phyloP scores from a whole-genome alignment of 1,140 invertebrate genomes.

The Drosophila fuyamai region DNA sequence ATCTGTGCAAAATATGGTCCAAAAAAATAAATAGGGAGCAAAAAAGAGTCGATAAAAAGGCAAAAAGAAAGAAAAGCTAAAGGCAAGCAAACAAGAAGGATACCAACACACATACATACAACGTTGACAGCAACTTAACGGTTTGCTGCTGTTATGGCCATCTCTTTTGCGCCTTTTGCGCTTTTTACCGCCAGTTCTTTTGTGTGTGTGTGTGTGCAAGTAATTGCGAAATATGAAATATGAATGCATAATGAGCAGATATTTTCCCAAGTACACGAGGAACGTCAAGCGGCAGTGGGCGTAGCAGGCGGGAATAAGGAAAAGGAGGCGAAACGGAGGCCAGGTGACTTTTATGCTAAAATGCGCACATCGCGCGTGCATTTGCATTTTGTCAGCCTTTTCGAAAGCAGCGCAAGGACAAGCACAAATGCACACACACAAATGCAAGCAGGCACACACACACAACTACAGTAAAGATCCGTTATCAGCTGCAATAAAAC shows the following conservation, averaged over 20 bases:
- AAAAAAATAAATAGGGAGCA: conserved; percentile 29
- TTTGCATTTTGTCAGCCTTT: conserved; percentile 69
- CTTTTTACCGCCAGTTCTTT: conserved; percentile 54
- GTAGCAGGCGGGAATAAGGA: conserved; percentile 13
- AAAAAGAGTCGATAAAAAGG: conserved; percentile 8
- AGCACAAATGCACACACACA: conserved; percentile 9
- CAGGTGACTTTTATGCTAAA: conserved; percentile 77
- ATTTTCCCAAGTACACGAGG: conserved; percentile 72
- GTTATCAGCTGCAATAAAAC: neutral
- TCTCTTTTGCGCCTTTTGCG: conserved; percentile 51
- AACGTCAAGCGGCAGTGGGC: conserved; percentile 57
- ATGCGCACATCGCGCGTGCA: conserved; percentile 72
- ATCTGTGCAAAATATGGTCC: conserved; percentile 35
- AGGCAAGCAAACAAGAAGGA: conserved; percentile 23
- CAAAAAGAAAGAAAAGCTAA: conserved; percentile 34
- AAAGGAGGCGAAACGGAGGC: conserved; percentile 12
- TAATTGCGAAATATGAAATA: conserved; percentile 82
- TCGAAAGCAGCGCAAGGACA: conserved; percentile 66
- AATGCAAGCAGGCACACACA: neutral
- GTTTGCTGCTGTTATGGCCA: conserved; percentile 54
- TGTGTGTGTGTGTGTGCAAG: conserved; percentile 53
- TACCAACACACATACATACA: conserved; percentile 33
- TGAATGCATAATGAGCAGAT: conserved; percentile 82
- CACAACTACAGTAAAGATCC: conserved; percentile 12
- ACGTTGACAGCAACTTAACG: conserved; percentile 61